A percentile compares a stretch with the other conserved stretches of the same genome.
These are phyloP conservation scores for Heliconius ethilla DNA, from an alignment of 2,888 invertebrate species.

Conservation along the genomic window DNA sequence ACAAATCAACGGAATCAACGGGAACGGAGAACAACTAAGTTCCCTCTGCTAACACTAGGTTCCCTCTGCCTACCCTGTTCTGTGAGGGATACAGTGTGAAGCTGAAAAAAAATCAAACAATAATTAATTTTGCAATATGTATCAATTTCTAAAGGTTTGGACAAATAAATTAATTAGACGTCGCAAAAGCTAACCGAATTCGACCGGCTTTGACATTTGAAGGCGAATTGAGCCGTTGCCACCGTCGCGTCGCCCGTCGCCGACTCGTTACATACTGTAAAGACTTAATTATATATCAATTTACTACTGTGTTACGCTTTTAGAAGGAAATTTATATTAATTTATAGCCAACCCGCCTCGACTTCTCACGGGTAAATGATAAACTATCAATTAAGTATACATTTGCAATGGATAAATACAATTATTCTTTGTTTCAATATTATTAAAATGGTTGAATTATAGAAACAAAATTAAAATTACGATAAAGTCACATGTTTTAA, in stretches of 20 bases:
- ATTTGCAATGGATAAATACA: not conserved
- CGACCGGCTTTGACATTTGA: constrained; percentile 9
- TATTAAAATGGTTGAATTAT: not conserved
- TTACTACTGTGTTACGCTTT: not conserved
- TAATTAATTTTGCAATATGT: not conserved
- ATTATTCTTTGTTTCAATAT: not conserved
- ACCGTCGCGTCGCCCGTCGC: not conserved
- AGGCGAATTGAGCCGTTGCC: not conserved
- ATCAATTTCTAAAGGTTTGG: not conserved
- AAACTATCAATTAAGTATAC: not conserved
- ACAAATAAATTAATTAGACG: not conserved
- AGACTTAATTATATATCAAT: constrained; percentile 14
- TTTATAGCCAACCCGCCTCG: not conserved
- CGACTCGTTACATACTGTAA: not conserved
- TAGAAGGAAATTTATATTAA: not conserved
- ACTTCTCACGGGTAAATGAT: not conserved
- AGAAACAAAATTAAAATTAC: too few relatives aligned
- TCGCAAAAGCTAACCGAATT: not conserved
- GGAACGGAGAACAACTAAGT: too few relatives aligned
- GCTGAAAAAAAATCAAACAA: too few relatives aligned
- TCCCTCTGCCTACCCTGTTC: too few relatives aligned
- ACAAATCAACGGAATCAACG: too few relatives aligned
- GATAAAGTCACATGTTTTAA: not conserved
- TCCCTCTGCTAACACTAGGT: too few relatives aligned
- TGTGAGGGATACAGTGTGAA: too few relatives aligned